Evolutionary conservation across 2,797 vertebrate species (phyloP).

Genomic region (Neosalanx taihuensis): DNA sequence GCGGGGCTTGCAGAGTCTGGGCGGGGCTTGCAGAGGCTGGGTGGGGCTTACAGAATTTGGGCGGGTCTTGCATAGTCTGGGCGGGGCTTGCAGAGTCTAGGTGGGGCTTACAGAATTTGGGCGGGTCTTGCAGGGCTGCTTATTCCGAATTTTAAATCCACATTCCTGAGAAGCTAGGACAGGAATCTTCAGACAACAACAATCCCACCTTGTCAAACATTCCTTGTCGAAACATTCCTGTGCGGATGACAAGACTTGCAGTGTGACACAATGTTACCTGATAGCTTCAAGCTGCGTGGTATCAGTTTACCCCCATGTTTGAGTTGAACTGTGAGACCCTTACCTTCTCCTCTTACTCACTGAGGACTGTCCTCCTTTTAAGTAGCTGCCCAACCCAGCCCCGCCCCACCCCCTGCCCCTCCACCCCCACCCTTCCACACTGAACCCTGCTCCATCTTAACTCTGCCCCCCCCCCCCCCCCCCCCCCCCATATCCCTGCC

Average conservation of each 20-base stretch:
- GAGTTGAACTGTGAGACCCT: background rate
- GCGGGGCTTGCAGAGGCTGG: too few relatives aligned
- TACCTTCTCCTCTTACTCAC: background rate
- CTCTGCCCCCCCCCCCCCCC: background rate
- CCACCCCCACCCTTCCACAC: background rate
- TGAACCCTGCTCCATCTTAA: background rate
- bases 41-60: too few relatives aligned
- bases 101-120: too few relatives aligned
- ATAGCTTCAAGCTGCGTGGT: background rate
- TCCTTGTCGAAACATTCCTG: constrained; percentile 19
- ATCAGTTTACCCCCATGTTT: background rate
- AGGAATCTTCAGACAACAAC: constrained; percentile 39
- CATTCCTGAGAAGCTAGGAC: constrained; percentile 50
- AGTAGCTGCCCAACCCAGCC: background rate
- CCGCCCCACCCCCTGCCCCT: constrained; percentile 1
- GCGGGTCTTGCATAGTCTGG: background rate
- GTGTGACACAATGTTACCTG: background rate
- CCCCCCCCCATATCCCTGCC: background rate
- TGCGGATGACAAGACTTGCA: background rate
- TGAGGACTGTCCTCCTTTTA: background rate
- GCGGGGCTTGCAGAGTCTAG: background rate
- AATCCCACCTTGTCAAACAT: background rate
- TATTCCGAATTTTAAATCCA: constrained; percentile 39
- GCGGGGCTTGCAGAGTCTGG: too few relatives aligned
- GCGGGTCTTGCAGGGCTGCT: constrained; percentile 24